Evolutionary conservation across 2,797 vertebrate species (phyloP), one percentile per base, ranked within the genome.

Genomic region (Apodemus agrarius): DNA sequence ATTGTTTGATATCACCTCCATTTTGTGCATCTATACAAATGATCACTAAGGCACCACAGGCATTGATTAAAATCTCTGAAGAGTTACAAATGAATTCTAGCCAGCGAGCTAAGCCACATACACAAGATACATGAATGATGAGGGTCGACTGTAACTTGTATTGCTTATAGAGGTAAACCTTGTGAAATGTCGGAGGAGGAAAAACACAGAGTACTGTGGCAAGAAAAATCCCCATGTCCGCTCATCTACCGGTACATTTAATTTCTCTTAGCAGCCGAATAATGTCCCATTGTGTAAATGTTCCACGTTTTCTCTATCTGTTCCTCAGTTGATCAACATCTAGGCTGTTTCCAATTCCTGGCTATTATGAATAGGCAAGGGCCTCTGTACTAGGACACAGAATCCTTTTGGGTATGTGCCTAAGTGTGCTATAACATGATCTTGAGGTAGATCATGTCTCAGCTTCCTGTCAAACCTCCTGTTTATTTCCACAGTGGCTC

Each of bases 181-280:
- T 94, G 1, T 31, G 24, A 67, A 24, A 61, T 52, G 11, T 74
- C 22, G n/a, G 67, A 89, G 46, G 29, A 79, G 5, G 37, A 61
- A 46, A 89, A 7, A 26, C 2, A 54, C 19, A 40, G 57, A n/a
- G 57, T 1, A 4, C 4, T 5, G 4, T 2, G 29, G 1, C 1
- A 22, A 5, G 29, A 40, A 19, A 79, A 87, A 37, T 22, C 0
- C 2, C 67, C 59, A 52, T 37, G 11, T 10, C 31, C 43, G 4
- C 10, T 84, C 19, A 34, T 65, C 40, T 65, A 65, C 40, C 5
- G 65, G 29, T 3, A 67, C 29, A 46, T 34, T 22, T 49, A 34
- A 49, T 46, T 83, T 34, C 40, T 84, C 17, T 67, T 49, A 65
- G 31, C 29, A 34, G 10, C 17, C 4, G 29, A 46, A 34, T 40